Percentiles rank a stretch among this genome's conserved stretches.
Conservation (phyloP, 2,888 invertebrate genomes). For the Elmis aenea region DNA sequence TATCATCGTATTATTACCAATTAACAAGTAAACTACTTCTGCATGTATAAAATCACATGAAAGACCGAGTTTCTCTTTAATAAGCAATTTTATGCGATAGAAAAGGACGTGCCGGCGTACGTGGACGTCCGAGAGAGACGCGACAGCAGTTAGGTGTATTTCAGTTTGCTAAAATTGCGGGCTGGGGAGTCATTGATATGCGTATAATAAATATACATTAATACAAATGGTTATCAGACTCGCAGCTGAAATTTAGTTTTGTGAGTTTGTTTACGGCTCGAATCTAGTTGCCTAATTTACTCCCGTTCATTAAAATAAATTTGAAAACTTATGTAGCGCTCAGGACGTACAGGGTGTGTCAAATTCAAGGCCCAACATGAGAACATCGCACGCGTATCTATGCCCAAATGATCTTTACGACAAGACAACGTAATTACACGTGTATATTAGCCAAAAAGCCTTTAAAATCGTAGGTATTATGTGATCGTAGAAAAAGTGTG, state of each 20-base stretch:
- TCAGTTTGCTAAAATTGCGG: constrained; percentile 32
- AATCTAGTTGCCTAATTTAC: constrained; percentile 27
- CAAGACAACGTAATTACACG: too few species aligned
- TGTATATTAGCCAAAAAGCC: too few species aligned
- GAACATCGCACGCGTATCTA: too few species aligned
- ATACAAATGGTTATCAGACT: constrained; percentile 41
- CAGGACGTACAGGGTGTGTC: too few species aligned
- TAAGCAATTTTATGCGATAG: constrained; percentile 24
- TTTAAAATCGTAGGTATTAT: too few species aligned
- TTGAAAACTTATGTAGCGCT: constrained; percentile 25
- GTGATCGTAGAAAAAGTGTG: too few species aligned
- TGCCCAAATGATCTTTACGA: too few species aligned
- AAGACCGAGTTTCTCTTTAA: constrained; percentile 23
- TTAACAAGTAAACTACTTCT: constrained; percentile 25
- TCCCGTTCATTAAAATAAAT: constrained; percentile 37
- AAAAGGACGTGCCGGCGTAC: constrained; percentile 9
- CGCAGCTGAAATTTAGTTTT: constrained; percentile 24
- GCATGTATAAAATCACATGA: constrained; percentile 26
- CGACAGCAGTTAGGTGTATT: constrained; percentile 22
- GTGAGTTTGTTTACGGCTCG: constrained; percentile 24
- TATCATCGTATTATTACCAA: constrained; percentile 26
- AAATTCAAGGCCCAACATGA: too few species aligned
- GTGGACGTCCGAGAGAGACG: constrained; percentile 15
- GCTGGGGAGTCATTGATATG: constrained; percentile 43
- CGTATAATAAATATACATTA: constrained; percentile 44